A percentile compares a stretch with the other conserved stretches of the same genome.
Evolutionary conservation across 2,797 vertebrate genomes (phyloP).

Genomic region (Garrulus glandarius): DNA sequence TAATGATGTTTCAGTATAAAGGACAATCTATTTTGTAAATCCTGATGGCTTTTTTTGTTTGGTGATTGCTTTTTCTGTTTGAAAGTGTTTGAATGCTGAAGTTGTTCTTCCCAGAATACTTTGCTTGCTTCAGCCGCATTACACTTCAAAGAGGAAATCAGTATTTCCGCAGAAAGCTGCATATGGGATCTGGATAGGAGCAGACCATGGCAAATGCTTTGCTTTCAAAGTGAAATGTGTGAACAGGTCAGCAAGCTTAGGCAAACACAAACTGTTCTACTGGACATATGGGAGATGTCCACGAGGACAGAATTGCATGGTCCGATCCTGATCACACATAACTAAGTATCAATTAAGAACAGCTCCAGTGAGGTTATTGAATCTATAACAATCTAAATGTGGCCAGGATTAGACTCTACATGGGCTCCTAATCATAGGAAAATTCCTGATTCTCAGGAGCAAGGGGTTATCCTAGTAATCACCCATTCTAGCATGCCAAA

Average conservation of each 20-base stretch:
- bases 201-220: background rate
- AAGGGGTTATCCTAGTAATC: background rate
- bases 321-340: background rate
- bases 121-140: background rate
- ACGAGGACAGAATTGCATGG: background rate
- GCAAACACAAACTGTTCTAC: background rate
- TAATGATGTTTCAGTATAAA: background rate
- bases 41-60: background rate
- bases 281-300: background rate
- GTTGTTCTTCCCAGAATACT: background rate
- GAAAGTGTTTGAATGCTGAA: background rate
- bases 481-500: background rate
- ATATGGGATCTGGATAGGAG: background rate
- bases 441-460: background rate
- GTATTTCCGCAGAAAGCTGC: background rate
- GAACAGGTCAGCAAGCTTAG: background rate
- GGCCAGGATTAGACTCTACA: background rate
- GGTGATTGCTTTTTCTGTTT: background rate
- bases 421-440: background rate
- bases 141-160: background rate
- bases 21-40: background rate
- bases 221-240: background rate
- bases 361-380: background rate
- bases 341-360: background rate
- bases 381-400: background rate